Base-by-base conservation (phyloP, 2,113 vertebrate genomes). In the Excalfactoria chinensis region DNA sequence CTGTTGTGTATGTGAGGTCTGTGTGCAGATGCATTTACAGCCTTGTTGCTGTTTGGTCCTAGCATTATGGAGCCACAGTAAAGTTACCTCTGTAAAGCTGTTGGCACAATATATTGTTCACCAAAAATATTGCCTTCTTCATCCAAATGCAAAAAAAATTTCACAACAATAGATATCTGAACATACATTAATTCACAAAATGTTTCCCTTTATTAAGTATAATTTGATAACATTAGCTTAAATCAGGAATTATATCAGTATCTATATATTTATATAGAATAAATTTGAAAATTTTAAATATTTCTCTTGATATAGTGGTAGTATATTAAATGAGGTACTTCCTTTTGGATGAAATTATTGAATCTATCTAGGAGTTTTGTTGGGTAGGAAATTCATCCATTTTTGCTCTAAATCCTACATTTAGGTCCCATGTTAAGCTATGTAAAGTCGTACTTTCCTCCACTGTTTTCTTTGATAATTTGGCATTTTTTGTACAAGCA, bases 1-100 rank as follows among this genome's bases (percentile, higher is more conserved):
- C 5, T 49, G 3, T 19, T 40, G 11, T 43, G 13, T 34, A 26
- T 16, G 6, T 0, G 0, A 15, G 11, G 26, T 40, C 46, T 58
- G 26, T 28, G 28, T 32, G 32, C 2, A 8, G 30, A 40, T 32
- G 16, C 6, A 21, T 30, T 0, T 0, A 30, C 53, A 63, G 20
- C 22, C 26, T 44, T 5, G 0, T 10, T 43, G 7, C 14, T 37
- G 7, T 15, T 16, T 37, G 34, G 35, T 26, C 25, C 25, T 49
- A 20, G 5, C 30, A 13, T 2, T 15, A 26, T 6, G 41, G 55
- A 69, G 41, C 62, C 69, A 35, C 35, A 69, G 9, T 62, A 79
- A 13, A 13, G 21, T 69, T 51, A 11, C 43, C 20, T 70, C 43
- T 53, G 37, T 59, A 21, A 64, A 53, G 13, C 13, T 41, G 4